Conservation (phyloP, 2,797 vertebrate genomes). For the Ctenochaetus hawaiiensis region DNA sequence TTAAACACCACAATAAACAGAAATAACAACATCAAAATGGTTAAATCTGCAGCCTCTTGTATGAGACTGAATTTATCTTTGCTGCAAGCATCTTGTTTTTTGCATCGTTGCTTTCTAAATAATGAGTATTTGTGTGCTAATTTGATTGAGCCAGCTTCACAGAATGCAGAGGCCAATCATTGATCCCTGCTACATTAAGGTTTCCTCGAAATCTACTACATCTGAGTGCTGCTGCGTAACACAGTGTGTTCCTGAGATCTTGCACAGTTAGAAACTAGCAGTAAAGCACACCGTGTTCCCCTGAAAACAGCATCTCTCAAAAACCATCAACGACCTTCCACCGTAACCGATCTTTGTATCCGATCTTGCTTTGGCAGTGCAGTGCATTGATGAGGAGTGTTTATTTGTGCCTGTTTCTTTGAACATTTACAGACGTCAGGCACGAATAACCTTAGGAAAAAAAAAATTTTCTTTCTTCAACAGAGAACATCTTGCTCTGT, state of each 20-base stretch:
- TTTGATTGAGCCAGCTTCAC: slow-evolving; percentile 21
- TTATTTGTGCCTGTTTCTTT: slow-evolving; percentile 10
- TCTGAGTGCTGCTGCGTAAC: slow-evolving; percentile 5
- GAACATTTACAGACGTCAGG: slow-evolving; percentile 16
- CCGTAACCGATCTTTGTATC: background rate
- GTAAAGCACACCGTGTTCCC: slow-evolving; percentile 21
- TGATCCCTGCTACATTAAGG: slow-evolving; percentile 28
- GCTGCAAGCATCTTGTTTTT: background rate
- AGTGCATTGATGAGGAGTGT: background rate
- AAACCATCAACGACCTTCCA: background rate
- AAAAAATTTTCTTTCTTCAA: slow-evolving; percentile 2
- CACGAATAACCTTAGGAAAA: background rate
- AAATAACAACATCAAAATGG: background rate
- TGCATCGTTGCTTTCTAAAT: slow-evolving; percentile 7
- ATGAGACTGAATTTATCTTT: background rate
- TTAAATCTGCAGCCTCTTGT: background rate
- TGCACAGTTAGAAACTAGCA: background rate
- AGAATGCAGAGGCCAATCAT: slow-evolving; percentile 30
- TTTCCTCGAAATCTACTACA: slow-evolving; percentile 40
- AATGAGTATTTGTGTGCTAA: slow-evolving; percentile 10
- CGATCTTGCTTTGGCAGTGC: background rate
- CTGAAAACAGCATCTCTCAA: slow-evolving; percentile 16
- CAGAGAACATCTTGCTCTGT: slow-evolving; percentile 40
- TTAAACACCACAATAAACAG: background rate
- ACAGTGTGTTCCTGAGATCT: slow-evolving; percentile 14